Percentiles rank a stretch among this genome's conserved stretches.
These are phyloP conservation scores for Ptilodon capucinus DNA, from an alignment of 2,888 invertebrate genomes.

Conservation along the genomic window DNA sequence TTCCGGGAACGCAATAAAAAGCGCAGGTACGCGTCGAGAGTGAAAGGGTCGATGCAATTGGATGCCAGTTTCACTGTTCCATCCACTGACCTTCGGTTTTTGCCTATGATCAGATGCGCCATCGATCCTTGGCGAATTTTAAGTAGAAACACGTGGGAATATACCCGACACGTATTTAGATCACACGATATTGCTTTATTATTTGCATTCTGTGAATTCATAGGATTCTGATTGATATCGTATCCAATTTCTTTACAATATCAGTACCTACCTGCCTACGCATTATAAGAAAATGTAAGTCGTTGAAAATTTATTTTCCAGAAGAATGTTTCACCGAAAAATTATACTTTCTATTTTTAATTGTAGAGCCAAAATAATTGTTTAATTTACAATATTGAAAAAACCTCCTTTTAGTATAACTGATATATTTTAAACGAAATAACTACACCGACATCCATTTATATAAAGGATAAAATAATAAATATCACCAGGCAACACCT, in stretches of 20 bases:
- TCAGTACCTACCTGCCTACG: slow-evolving; percentile 9
- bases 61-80: slow-evolving; percentile 71
- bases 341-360: too few species aligned
- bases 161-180: slow-evolving; percentile 46
- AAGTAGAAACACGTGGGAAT: slow-evolving; percentile 79
- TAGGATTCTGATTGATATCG: slow-evolving; percentile 12
- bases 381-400: too few species aligned
- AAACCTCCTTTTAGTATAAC: too few species aligned
- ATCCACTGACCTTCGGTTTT: slow-evolving; percentile 73
- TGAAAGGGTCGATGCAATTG: slow-evolving; percentile 82
- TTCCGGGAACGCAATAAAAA: slow-evolving; percentile 76
- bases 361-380: too few species aligned
- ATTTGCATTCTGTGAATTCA: slow-evolving; percentile 62
- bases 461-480: too few species aligned
- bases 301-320: not conserved
- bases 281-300: not conserved
- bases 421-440: too few species aligned
- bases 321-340: too few species aligned
- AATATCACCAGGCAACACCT: too few species aligned
- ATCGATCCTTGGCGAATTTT: slow-evolving; percentile 59
- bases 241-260: slow-evolving; percentile 14
- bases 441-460: too few species aligned
- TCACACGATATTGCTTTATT: slow-evolving; percentile 58
- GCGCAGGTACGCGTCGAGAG: slow-evolving; percentile 79
- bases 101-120: slow-evolving; percentile 66